A percentile compares a stretch with the other conserved stretches of the same genome.
These are phyloP conservation scores for Dichetophora obliterata DNA, from an alignment of 2,888 invertebrate species.

Conservation along the genomic window DNA sequence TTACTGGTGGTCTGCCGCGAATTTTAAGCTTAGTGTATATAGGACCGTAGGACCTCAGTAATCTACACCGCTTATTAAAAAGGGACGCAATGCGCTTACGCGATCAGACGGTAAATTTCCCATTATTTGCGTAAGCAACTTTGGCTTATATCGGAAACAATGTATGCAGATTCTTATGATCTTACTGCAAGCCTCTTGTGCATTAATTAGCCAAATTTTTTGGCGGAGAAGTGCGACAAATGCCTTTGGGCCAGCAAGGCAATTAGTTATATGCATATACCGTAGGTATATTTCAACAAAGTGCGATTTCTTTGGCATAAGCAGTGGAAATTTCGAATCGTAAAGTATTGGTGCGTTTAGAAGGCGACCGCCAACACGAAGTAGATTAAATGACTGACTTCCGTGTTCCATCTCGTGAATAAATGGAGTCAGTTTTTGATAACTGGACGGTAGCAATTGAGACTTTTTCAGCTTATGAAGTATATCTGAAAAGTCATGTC, in stretches of 20 bases:
- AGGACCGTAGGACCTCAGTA: background rate
- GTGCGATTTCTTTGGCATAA: background rate
- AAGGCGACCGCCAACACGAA: background rate
- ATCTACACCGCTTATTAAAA: conserved; percentile 19
- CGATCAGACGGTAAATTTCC: conserved; percentile 28
- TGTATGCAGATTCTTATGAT: too few relatives aligned
- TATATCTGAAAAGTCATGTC: background rate
- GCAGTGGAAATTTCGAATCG: background rate
- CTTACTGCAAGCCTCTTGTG: too few relatives aligned
- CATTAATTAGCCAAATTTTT: too few relatives aligned
- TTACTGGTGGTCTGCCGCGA: conserved; percentile 36
- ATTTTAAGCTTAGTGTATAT: too few relatives aligned
- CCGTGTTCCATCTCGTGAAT: background rate
- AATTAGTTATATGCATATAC: conserved; percentile 17
- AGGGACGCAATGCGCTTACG: background rate
- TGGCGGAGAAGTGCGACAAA: conserved; percentile 20
- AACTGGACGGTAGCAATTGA: background rate
- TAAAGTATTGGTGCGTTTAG: background rate
- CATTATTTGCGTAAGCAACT: conserved; percentile 33
- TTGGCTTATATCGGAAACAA: conserved; percentile 35
- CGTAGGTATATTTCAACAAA: background rate
- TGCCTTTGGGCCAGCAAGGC: conserved; percentile 31
- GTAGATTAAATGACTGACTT: background rate
- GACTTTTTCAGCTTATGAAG: background rate
- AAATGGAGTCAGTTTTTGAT: background rate